Conservation (phyloP, 2,113 vertebrate species). For the Laterallus jamaicensis region DNA sequence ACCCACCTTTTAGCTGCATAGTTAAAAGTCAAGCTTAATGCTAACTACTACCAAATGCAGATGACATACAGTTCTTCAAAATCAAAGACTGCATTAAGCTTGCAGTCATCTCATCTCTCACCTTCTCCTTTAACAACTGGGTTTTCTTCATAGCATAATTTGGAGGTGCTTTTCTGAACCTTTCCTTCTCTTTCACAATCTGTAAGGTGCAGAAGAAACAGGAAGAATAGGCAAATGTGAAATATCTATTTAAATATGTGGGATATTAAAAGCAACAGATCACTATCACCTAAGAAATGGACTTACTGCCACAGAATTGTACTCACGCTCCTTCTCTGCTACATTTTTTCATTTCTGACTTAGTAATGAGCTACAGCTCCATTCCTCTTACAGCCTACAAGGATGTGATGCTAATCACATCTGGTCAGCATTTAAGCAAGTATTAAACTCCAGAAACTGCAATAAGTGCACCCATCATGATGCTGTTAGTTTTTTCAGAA, state of each 20-base stretch:
- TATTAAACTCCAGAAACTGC: not conserved
- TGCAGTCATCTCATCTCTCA: slow-evolving; percentile 58
- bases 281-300: not conserved
- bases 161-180: slow-evolving; percentile 95
- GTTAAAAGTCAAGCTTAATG: not conserved
- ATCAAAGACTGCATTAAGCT: slow-evolving; percentile 11
- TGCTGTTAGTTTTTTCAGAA: not conserved
- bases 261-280: not conserved
- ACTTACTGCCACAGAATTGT: not conserved
- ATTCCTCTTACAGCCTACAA: not conserved
- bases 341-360: not conserved
- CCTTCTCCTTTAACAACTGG: slow-evolving; percentile 96
- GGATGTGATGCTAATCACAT: not conserved
- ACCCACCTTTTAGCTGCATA: not conserved
- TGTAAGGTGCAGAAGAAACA: slow-evolving; percentile 54
- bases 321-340: not conserved
- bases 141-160: slow-evolving; percentile 99
- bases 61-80: not conserved
- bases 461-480: not conserved
- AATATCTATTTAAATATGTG: not conserved
- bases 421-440: not conserved
- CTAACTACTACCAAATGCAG: not conserved
- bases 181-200: slow-evolving; percentile 98
- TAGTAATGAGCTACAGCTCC: not conserved
- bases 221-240: not conserved